A percentile compares a stretch with the other conserved stretches of the same genome.
Conservation (phyloP, 1,140 invertebrate genomes). For the Drosophila quadrilineata region DNA sequence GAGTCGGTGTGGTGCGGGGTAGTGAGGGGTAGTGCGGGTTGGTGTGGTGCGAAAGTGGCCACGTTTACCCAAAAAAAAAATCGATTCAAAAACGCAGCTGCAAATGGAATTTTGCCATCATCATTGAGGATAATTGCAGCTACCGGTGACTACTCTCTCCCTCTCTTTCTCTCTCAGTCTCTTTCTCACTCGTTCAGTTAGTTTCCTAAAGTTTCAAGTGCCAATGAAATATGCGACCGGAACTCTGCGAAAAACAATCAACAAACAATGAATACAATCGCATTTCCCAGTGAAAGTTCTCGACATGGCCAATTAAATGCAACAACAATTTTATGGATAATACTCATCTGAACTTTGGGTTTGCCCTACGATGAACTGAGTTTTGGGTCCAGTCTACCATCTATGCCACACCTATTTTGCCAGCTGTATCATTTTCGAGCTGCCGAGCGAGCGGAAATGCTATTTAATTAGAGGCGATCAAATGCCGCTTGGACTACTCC, state of each 20-base stretch:
- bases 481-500: slow-evolving; percentile 56
- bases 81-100: slow-evolving; percentile 28
- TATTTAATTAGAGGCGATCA: slow-evolving; percentile 79
- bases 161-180: too few relatives aligned
- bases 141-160: too few relatives aligned
- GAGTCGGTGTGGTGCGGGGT: neutral
- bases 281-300: slow-evolving; percentile 17
- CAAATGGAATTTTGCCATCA: slow-evolving; percentile 64
- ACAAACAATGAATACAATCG: slow-evolving; percentile 6
- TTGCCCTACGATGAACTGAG: slow-evolving; percentile 10
- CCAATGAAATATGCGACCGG: slow-evolving; percentile 4
- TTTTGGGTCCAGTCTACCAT: slow-evolving; percentile 8
- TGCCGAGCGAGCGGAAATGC: slow-evolving; percentile 71
- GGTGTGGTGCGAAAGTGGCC: neutral
- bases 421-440: slow-evolving; percentile 61
- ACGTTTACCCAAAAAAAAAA: slow-evolving; percentile 1
- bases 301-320: slow-evolving; percentile 16
- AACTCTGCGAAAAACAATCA: neutral
- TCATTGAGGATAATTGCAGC: slow-evolving; percentile 61
- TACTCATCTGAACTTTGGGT: slow-evolving; percentile 3
- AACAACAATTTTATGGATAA: slow-evolving; percentile 17
- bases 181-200: too few relatives aligned
- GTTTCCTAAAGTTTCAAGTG: too few relatives aligned
- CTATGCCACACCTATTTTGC: slow-evolving; percentile 46
- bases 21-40: neutral